phyloP scores from a whole-genome alignment of 2,797 vertebrate species.

The Odontamblyopus lacepedii region DNA sequence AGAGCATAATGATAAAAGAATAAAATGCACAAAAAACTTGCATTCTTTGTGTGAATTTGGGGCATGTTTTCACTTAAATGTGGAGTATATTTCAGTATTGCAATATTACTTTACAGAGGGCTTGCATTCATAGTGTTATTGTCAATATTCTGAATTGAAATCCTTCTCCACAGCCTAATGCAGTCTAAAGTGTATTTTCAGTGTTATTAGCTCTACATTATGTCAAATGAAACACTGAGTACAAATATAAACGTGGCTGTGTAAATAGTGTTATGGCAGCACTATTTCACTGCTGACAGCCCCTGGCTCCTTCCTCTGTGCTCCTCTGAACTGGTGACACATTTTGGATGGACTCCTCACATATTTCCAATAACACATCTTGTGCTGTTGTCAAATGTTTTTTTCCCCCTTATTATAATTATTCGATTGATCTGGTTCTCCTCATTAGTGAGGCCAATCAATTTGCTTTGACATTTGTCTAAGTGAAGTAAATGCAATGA shows the following conservation, averaged over 20 bases:
- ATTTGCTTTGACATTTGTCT: slow-evolving; percentile 75
- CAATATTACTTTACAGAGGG: not conserved
- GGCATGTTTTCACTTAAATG: no score
- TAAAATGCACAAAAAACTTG: not conserved
- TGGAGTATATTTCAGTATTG: not conserved
- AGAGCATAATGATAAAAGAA: not conserved
- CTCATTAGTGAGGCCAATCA: slow-evolving; percentile 75
- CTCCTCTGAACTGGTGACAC: slow-evolving; percentile 39
- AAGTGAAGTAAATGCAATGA: slow-evolving; percentile 77
- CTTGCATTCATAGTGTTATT: not conserved
- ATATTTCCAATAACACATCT: slow-evolving; percentile 60
- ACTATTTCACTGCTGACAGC: slow-evolving; percentile 8
- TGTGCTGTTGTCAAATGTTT: slow-evolving; percentile 61
- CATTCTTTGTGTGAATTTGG: not conserved
- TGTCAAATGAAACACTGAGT: slow-evolving; percentile 7
- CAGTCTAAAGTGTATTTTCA: not conserved
- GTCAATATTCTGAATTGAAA: no score
- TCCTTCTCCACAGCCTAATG: not conserved
- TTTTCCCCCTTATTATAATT: slow-evolving; percentile 57
- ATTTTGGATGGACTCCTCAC: slow-evolving; percentile 49
- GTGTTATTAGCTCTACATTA: not conserved
- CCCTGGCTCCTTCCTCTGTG: slow-evolving; percentile 16
- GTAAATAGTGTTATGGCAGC: slow-evolving; percentile 6
- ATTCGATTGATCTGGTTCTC: slow-evolving; percentile 73
- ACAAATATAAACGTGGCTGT: slow-evolving; percentile 8